Base-by-base conservation (phyloP, 2,888 invertebrate species). In the Oligia fasciuncula region DNA sequence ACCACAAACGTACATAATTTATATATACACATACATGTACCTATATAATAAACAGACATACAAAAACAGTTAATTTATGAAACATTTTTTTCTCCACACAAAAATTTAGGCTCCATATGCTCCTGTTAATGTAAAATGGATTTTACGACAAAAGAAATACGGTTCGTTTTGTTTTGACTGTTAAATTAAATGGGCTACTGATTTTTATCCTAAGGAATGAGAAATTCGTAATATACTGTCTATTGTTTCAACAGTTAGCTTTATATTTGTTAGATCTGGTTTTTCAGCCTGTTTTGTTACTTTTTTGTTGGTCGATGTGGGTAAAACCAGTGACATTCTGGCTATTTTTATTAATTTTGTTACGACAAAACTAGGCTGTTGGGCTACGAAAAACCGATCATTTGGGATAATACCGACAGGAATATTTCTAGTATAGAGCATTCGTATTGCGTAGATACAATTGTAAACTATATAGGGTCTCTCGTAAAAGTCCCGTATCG, bases 171-270 rank as follows among this genome's bases (percentile, higher is more conserved):
- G 43, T 71, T 80, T 76, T 79, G 62, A 67, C 70, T 40, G 76
- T 85, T 71, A 40, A 60, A 77, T 88, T 81, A 79, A 84, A 87
- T 82, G 80, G 79, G 43, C 72, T 63, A 54, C 77, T 82, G 79
- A 88, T 79, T 87, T 87, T 79, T 71, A 74, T 74, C 54, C 70
- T 43, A 54, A 66, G 73, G 40, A 80, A 84, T 84, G 78, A 70
- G 70, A 69, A 85, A 23, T 67, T 35, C 4, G 77, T 87, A 80
- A 87, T 84, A 80, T 87, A 86, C 80, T 77, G 84, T 81, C 80
- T 81, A 85, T 84, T 84, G 86, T 85, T 81, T 81, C 17, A 73
- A 81, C 69, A 73, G 75, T 85, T 63, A 76, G 49, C 65, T 63
- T 85, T 76, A 76, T 85, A 73, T 83, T 81, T 83, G 62, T 85